These are phyloP conservation scores for Entomobrya proxima DNA, from an alignment of 2,888 invertebrate species.

Conservation along the genomic window DNA sequence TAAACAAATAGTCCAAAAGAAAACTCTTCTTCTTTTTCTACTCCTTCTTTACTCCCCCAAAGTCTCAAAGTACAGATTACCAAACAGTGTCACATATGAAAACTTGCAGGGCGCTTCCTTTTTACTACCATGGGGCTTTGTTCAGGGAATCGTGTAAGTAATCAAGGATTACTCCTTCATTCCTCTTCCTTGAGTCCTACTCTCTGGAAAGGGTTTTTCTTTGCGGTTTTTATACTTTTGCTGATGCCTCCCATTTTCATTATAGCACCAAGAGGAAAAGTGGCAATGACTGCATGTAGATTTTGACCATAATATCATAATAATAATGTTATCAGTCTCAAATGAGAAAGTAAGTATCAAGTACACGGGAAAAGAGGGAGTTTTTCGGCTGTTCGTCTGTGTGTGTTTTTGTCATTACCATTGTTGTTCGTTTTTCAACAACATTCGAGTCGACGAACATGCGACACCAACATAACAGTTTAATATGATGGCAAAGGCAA, in stretches of 20 bases:
- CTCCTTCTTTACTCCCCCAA: neutral
- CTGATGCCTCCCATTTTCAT: neutral
- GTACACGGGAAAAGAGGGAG: neutral
- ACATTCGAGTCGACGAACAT: neutral
- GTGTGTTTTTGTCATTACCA: too few species aligned
- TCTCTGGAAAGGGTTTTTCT: neutral
- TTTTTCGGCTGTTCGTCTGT: neutral
- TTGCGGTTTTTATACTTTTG: constrained; percentile 1
- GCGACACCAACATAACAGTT: neutral
- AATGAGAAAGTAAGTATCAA: constrained; percentile 32
- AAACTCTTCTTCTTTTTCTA: neutral
- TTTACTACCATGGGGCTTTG: neutral
- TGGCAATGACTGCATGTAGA: constrained; percentile 9
- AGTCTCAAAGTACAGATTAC: constrained; percentile 19
- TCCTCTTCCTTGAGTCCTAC: constrained; percentile 15
- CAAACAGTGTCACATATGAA: neutral
- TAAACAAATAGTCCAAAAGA: neutral
- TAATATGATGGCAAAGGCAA: neutral
- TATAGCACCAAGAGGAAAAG: neutral
- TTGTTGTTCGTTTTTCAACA: neutral
- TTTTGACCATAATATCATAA: neutral
- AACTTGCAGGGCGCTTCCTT: constrained; percentile 9
- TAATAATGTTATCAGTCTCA: constrained; percentile 13
- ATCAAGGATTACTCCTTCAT: constrained; percentile 17
- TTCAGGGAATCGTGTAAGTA: constrained; percentile 13